Conservation (phyloP, 1,140 invertebrate genomes). For the Tetraneura akinire region DNA sequence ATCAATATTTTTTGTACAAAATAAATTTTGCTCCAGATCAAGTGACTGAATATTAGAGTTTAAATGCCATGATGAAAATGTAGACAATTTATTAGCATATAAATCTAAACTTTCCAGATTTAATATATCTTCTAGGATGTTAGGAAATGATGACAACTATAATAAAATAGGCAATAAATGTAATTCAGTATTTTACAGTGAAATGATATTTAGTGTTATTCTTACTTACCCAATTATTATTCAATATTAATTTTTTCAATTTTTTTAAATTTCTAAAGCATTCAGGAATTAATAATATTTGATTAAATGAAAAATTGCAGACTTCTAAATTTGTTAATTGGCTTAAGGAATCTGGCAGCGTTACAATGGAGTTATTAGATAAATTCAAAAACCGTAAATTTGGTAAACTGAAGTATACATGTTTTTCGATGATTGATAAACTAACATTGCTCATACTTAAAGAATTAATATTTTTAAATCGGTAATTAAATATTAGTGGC, state of each 20-base stretch:
- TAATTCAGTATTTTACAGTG: neutral
- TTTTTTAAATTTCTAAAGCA: constrained; percentile 38
- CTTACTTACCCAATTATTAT: constrained; percentile 3
- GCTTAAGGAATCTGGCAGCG: neutral
- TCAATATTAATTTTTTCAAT: constrained; percentile 31
- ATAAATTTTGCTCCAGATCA: constrained; percentile 29
- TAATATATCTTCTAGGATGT: neutral
- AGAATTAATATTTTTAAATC: constrained; percentile 27
- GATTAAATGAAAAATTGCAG: constrained; percentile 37
- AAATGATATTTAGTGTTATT: neutral
- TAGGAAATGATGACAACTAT: constrained; percentile 36
- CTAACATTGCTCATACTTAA: constrained; percentile 17
- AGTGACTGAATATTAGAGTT: constrained; percentile 16
- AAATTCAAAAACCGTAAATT: constrained; percentile 28
- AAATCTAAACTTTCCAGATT: constrained; percentile 17
- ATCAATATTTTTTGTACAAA: constrained; percentile 9
- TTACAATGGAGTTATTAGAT: constrained; percentile 3
- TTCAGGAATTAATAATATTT: constrained; percentile 17
- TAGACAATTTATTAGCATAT: constrained; percentile 21
- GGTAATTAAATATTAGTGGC: constrained; percentile 30
- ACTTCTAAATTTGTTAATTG: constrained; percentile 35
- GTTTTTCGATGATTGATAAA: constrained; percentile 4
- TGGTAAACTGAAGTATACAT: constrained; percentile 22
- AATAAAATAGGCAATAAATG: neutral
- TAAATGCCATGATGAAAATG: neutral